Base-by-base conservation (phyloP, 2,797 vertebrate species). In the Xenentodon cancila region DNA sequence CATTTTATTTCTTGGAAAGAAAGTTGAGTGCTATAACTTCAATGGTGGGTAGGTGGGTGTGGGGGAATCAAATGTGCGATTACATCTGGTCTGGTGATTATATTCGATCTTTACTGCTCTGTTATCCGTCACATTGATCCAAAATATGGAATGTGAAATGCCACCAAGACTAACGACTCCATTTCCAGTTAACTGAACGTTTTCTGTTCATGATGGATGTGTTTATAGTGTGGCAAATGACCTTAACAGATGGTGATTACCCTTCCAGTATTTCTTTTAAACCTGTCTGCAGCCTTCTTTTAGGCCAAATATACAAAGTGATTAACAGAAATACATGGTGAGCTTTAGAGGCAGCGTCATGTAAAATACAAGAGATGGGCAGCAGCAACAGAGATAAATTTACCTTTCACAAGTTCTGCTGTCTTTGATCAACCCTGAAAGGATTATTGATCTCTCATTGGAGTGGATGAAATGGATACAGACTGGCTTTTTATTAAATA, bases 161-260 rank as follows among this genome's bases (percentile, higher is more conserved):
- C 87, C 90, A 89, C 82, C 53, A 81, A 85, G 90, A 91, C 71
- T 82, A 91, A 91, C 80, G 85, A 87, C 85, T 86, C 79, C 74
- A 79, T 89, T 88, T 71, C 79, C 80, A 82, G 75, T 79, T 84
- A 73, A 82, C 73, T 73, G 84, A 81, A 71, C 73, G 47, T 80
- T 87, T 77, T 84, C 64, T 54, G 70, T 32, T 59, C 34, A 13
- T 90, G 89, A 91, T 83, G 82, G 84, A 93, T 92, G 89, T 85
- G 81, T 92, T 89, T 86, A 82, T 78, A 49, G 57, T 68, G 71
- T 77, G 79, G 82, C 63, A 80, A 77, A 74, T 84, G 90, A 93
- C 91, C 91, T 93, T 92, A 85, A 82, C 88, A 92, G 88, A 91
- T 87, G 90, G 84, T 60, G 77, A 80, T 80, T 78, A 79, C 71